Base-by-base conservation (phyloP, 2,797 vertebrate species). In the Peromyscus melanophrys region DNA sequence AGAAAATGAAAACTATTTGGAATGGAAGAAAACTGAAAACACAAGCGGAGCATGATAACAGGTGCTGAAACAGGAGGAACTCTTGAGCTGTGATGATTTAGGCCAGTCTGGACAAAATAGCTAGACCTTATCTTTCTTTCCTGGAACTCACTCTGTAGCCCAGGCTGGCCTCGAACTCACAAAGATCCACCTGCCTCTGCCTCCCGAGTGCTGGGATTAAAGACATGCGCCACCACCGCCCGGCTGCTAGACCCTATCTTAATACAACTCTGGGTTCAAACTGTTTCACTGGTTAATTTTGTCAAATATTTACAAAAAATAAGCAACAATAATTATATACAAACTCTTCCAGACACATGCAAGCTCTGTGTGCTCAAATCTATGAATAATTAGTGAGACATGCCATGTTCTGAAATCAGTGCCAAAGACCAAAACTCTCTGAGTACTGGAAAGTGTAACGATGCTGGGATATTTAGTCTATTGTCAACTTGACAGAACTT, bases 1-100 rank as follows among this genome's bases (percentile, higher is more conserved):
- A 92, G 69, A 49, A 95, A 95, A 77, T 77, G 69, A 34, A 88
- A 83, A 82, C 37, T 82, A 82, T 82, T 92, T 88, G 57, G 76
- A 92, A 75, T 6, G 11, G 43, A 88, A 55, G 57, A 61, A 83
- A 83, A 83, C 40, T 61, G 16, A 61, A 83, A 57, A 82, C 59
- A 16, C 25, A 29, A 76, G 27, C 11, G 14, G 25, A 76, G 43
- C 43, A 14, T 76, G 43, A 29, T 27, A 25, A 29, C 25, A 82
- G 80, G 57, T 14, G 10, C 40, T 67, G 81, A 83, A 63, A 40
- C 37, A 40, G 23, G 59, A 83, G 81, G 25, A 83, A 12, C 34
- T 11, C 52, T 31, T 37, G 52, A 57, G 78, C 21, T 37, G 13
- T 59, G 57, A 61, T 57, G 40, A 43, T 40, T 82, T 57, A 82